phyloP scores from a whole-genome alignment of 92 coral and sea anemone genomes.

The Micromussa lordhowensis region DNA sequence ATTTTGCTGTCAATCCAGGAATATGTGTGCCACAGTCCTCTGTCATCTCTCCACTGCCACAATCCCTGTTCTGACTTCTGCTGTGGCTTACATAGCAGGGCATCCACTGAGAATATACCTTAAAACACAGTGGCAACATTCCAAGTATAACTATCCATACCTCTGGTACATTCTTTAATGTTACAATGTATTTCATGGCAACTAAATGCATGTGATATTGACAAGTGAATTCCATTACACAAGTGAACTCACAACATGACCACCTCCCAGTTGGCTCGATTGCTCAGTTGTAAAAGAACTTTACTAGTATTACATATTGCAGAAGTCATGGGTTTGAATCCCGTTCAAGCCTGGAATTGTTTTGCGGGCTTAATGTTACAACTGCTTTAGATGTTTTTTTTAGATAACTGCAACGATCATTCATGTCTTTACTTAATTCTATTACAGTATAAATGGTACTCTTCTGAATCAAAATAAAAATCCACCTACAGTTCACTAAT shows the following conservation, averaged over 20 bases:
- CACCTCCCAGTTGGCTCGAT: no score
- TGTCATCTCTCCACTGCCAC: constrained; percentile 99
- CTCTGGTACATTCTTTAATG: background rate
- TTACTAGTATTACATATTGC: no score
- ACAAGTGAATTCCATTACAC: background rate
- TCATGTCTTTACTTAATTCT: no score
- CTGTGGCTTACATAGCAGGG: constrained; percentile 80
- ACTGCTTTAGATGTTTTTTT: no score
- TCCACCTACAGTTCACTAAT: background rate
- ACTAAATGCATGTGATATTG: background rate
- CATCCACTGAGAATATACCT: constrained; percentile 92
- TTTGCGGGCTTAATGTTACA: no score
- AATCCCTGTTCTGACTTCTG: constrained; percentile 91
- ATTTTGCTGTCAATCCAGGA: constrained; percentile 99
- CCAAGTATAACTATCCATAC: background rate
- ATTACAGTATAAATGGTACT: background rate
- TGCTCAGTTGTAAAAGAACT: no score
- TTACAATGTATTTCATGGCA: background rate
- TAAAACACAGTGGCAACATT: background rate
- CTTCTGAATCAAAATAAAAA: background rate
- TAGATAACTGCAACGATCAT: no score
- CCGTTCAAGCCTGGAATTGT: no score
- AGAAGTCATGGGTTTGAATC: no score
- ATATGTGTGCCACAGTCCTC: constrained; percentile 97
- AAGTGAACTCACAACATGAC: no score